A percentile compares a stretch with the other conserved stretches of the same genome.
Evolutionary conservation across 1,140 invertebrate species (phyloP).

Genomic region (Drosophila nigromelanica): DNA sequence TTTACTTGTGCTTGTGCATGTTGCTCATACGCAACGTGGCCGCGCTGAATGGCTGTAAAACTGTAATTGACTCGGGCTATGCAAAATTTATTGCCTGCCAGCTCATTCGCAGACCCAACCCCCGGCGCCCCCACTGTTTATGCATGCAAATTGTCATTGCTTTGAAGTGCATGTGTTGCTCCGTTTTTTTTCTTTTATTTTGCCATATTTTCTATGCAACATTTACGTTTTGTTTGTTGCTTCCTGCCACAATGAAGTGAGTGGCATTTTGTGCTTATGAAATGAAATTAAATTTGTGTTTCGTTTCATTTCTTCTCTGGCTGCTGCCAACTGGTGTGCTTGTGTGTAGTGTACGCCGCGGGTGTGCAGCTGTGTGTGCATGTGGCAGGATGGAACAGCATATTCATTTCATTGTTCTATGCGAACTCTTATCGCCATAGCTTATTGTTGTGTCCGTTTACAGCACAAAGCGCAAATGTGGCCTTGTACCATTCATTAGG

Average conservation of each 20-base stretch:
- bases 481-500: constrained; percentile 58
- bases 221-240: constrained; percentile 29
- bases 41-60: constrained; percentile 37
- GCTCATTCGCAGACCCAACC: constrained; percentile 25
- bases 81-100: constrained; percentile 70
- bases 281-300: constrained; percentile 66
- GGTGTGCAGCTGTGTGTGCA: background rate
- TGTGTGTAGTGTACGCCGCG: constrained; percentile 14
- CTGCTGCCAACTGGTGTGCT: constrained; percentile 10
- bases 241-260: constrained; percentile 58
- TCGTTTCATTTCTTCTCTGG: constrained; percentile 22
- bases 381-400: constrained; percentile 13
- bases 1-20: constrained; percentile 10
- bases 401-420: constrained; percentile 48
- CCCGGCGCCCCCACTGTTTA: constrained; percentile 49
- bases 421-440: constrained; percentile 48
- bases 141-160: constrained; percentile 79
- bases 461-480: constrained; percentile 29
- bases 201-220: constrained; percentile 23
- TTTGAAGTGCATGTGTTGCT: constrained; percentile 62
- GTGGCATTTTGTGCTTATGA: constrained; percentile 73
- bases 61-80: constrained; percentile 75
- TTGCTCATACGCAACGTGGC: constrained; percentile 59
- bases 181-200: constrained; percentile 19
- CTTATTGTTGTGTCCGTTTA: constrained; percentile 47